phyloP scores from a whole-genome alignment of 2,888 invertebrate species.

The Acholoe squamosa region DNA sequence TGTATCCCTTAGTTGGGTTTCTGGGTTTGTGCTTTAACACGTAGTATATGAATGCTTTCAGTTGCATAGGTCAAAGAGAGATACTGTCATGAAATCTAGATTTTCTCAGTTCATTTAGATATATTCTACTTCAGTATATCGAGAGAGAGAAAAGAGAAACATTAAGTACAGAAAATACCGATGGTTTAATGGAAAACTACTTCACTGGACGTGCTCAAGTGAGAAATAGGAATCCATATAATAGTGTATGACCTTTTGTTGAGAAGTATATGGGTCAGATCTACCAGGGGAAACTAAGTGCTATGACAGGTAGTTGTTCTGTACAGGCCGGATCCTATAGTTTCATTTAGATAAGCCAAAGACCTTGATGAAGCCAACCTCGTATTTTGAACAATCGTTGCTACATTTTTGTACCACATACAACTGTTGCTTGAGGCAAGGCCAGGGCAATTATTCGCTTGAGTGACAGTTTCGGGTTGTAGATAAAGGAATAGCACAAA shows the following conservation, averaged over 20 bases:
- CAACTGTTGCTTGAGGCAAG: neutral
- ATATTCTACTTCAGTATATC: too few species aligned
- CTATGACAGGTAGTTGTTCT: neutral
- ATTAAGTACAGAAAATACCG: neutral
- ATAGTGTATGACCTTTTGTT: neutral
- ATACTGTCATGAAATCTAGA: too few species aligned
- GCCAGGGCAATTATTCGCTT: neutral
- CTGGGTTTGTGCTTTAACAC: constrained; percentile 13
- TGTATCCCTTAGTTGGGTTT: neutral
- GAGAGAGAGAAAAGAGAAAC: too few species aligned
- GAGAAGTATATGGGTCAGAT: neutral
- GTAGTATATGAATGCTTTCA: neutral
- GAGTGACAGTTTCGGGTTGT: constrained; percentile 4
- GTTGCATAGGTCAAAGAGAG: too few species aligned
- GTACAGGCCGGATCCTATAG: neutral
- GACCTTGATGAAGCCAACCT: neutral
- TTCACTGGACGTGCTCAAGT: constrained; percentile 48
- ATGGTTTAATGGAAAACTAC: neutral
- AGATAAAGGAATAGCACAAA: neutral
- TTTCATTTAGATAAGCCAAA: neutral
- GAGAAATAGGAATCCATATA: neutral
- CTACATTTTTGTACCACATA: constrained; percentile 25
- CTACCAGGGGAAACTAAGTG: neutral
- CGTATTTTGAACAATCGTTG: constrained; percentile 26
- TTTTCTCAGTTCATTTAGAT: too few species aligned